phyloP scores from a whole-genome alignment of 2,113 vertebrate genomes.

The Grus americana region DNA sequence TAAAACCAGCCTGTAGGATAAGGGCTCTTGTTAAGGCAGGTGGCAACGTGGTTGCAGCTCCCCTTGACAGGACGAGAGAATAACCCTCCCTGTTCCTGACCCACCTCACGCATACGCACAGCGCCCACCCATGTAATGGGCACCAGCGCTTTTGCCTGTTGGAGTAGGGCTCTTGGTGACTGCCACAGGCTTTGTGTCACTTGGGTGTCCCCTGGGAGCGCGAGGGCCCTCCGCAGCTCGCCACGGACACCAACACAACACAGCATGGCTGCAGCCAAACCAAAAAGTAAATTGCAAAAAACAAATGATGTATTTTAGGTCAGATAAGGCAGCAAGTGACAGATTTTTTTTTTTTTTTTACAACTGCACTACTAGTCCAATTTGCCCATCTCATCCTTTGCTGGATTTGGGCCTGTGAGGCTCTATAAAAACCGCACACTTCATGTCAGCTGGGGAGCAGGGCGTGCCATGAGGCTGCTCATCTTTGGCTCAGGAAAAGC shows the following conservation, averaged over 20 bases:
- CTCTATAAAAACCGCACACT: not conserved
- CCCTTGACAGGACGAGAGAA: accelerated
- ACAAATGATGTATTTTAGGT: not conserved
- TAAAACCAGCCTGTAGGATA: not conserved
- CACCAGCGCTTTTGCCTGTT: not conserved
- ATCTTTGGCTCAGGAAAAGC: not conserved
- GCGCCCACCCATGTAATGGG: accelerated
- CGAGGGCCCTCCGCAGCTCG: not conserved
- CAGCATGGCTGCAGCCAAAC: not conserved
- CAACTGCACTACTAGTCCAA: not conserved
- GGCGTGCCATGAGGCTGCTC: not conserved
- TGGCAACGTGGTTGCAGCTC: not conserved
- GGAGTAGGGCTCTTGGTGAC: not conserved
- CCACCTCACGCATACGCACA: not conserved
- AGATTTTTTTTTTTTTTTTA: not conserved
- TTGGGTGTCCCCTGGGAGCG: not conserved
- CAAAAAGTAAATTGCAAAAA: not conserved
- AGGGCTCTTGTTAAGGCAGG: not conserved
- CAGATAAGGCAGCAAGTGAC: not conserved
- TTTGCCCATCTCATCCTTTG: not conserved
- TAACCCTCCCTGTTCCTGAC: not conserved
- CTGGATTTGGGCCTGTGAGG: not conserved
- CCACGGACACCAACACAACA: not conserved
- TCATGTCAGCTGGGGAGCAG: not conserved
- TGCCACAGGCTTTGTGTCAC: not conserved